phyloP scores from a whole-genome alignment of 2,113 vertebrate species.

The Heteronetta atricapilla region DNA sequence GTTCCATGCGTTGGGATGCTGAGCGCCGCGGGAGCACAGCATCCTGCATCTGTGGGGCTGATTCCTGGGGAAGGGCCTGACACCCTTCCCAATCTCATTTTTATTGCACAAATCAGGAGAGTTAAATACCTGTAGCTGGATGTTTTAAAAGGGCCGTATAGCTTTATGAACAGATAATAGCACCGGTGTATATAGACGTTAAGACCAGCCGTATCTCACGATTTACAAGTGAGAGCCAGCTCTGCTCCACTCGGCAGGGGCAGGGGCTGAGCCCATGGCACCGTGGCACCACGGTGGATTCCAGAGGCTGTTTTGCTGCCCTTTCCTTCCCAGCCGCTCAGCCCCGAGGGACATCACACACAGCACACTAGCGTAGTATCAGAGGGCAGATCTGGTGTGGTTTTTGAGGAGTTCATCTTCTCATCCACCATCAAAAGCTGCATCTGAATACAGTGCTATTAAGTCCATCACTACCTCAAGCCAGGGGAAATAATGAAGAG shows the following conservation, averaged over 20 bases:
- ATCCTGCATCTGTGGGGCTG: background rate
- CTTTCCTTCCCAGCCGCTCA: background rate
- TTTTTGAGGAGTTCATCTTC: background rate
- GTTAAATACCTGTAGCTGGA: background rate
- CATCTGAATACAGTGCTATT: background rate
- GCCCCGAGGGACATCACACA: background rate
- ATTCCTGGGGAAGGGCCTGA: background rate
- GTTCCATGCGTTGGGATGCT: background rate
- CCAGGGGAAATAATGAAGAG: background rate
- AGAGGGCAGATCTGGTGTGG: background rate
- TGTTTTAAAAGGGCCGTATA: background rate
- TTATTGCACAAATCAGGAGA: background rate
- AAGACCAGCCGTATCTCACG: background rate
- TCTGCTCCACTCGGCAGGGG: background rate
- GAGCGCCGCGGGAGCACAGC: background rate
- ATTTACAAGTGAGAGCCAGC: background rate
- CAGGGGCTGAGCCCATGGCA: background rate
- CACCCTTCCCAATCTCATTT: background rate
- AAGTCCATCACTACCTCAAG: background rate
- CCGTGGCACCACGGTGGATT: background rate
- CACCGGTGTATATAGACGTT: background rate
- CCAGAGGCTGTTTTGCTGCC: accelerated
- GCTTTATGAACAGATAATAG: slow-evolving; percentile 22
- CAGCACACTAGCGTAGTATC: background rate
- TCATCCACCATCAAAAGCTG: background rate